Conservation (phyloP, 1,140 invertebrate genomes). For the Melanaphis sacchari region DNA sequence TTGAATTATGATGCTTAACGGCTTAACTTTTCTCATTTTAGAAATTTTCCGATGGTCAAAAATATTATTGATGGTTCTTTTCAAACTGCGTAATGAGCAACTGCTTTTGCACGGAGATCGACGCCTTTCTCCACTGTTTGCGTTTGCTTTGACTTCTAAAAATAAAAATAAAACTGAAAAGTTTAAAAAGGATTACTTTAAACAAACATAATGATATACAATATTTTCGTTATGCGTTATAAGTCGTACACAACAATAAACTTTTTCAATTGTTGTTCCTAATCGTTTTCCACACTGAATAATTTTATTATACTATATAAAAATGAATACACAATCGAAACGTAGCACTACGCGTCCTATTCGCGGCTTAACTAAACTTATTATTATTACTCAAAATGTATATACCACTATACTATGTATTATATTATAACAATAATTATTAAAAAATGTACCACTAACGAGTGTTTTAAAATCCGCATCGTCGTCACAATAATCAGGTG, state of each 20-base stretch:
- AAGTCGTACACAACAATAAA: neutral
- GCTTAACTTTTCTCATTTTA: neutral
- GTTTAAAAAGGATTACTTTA: neutral
- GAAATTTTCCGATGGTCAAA: neutral
- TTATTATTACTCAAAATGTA: neutral
- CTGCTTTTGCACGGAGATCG: neutral
- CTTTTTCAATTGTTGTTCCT: neutral
- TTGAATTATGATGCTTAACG: neutral
- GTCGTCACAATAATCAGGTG: neutral
- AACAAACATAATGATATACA: neutral
- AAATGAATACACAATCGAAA: neutral
- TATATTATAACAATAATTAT: neutral
- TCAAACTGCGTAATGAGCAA: neutral
- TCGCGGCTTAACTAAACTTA: neutral
- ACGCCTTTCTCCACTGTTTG: constrained; percentile 15
- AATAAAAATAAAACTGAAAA: neutral
- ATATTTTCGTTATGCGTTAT: neutral
- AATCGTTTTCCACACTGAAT: neutral
- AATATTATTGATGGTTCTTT: neutral
- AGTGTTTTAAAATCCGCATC: neutral
- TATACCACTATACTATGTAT: neutral
- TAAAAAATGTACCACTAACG: neutral
- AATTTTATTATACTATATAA: neutral
- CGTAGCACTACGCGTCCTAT: neutral
- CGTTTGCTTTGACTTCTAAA: neutral